Conservation (phyloP, 2,888 invertebrate genomes). For the Brachynemurus nebulosus region DNA sequence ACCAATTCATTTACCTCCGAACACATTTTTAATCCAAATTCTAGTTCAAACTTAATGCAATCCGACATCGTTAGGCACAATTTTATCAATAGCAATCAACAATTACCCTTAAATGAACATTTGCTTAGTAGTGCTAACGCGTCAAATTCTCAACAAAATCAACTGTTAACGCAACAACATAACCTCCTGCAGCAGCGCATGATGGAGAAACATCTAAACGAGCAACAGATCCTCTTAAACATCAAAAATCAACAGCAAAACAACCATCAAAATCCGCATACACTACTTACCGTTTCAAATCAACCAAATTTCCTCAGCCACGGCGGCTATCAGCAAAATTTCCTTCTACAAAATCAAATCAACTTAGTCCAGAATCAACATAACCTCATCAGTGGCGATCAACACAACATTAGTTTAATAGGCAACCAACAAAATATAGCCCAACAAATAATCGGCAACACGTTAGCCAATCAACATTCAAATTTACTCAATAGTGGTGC, state of each 20-base stretch:
- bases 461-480: slow-evolving; percentile 4
- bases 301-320: slow-evolving; percentile 4
- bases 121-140: slow-evolving; percentile 4
- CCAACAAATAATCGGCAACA: slow-evolving; percentile 3
- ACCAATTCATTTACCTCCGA: slow-evolving; percentile 14
- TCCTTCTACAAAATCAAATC: slow-evolving; percentile 10
- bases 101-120: slow-evolving; percentile 9
- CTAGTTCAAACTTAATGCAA: no score
- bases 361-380: slow-evolving; percentile 10
- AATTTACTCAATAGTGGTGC: slow-evolving; percentile 7
- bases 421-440: slow-evolving; percentile 6
- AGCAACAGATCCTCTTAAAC: slow-evolving; percentile 27
- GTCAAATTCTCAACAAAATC: slow-evolving; percentile 7
- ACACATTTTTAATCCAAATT: slow-evolving; percentile 8
- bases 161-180: slow-evolving; percentile 10
- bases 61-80: no score
- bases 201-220: slow-evolving; percentile 21
- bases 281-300: background rate
- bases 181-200: slow-evolving; percentile 27
- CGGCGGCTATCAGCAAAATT: slow-evolving; percentile 12
- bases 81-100: slow-evolving; percentile 11
- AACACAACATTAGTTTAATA: slow-evolving; percentile 7
- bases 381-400: slow-evolving; percentile 7
- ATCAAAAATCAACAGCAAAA: slow-evolving; percentile 20
- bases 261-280: slow-evolving; percentile 3